A percentile compares a stretch with the other conserved stretches of the same genome.
These are phyloP conservation scores for Oceanodroma tethys DNA, from an alignment of 2,113 vertebrate genomes.

Conservation along the genomic window DNA sequence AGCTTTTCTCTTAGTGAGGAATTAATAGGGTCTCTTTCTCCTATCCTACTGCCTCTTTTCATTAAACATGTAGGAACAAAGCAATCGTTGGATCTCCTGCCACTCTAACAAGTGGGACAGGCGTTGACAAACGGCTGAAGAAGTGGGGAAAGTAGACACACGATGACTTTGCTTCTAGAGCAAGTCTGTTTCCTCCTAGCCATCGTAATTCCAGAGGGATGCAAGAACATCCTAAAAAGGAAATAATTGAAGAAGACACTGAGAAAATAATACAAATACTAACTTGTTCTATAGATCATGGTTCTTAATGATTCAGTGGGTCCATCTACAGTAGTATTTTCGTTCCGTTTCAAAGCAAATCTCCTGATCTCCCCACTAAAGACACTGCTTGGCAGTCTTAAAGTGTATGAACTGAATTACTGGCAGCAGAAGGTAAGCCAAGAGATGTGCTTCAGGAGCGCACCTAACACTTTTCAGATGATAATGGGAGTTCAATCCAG, in stretches of 20 bases:
- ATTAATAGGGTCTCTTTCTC: neutral
- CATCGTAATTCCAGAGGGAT: neutral
- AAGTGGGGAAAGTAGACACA: neutral
- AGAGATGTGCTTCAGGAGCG: neutral
- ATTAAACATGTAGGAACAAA: neutral
- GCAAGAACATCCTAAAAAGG: neutral
- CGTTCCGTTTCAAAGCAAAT: neutral
- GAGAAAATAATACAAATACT: neutral
- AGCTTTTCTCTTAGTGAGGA: neutral
- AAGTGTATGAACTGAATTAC: neutral
- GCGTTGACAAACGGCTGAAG: neutral
- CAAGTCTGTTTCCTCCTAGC: neutral
- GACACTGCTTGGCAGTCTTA: accelerated
- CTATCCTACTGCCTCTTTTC: neutral
- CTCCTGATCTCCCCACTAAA: neutral
- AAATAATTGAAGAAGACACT: neutral
- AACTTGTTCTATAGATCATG: neutral
- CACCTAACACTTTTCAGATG: neutral
- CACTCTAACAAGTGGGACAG: neutral
- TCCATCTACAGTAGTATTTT: neutral
- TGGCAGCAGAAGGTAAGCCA: neutral
- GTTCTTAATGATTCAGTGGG: neutral
- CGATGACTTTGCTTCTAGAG: neutral
- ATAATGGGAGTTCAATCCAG: neutral
- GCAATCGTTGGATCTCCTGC: neutral